Conservation (phyloP, 2,113 vertebrate genomes). For the Ceratotherium simum region DNA sequence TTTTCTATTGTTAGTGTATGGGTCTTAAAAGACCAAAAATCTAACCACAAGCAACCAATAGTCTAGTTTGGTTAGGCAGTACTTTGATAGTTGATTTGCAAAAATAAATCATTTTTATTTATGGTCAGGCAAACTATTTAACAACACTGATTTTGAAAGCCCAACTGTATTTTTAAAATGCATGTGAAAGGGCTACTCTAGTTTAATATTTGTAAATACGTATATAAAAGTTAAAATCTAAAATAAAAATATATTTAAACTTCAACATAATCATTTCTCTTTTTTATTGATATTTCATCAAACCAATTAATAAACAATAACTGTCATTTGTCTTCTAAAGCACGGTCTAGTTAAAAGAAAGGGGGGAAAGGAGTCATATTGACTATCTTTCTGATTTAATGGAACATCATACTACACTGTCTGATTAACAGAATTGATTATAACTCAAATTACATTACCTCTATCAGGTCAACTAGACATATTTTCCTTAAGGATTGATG, state of each 20-base stretch:
- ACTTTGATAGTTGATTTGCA: conserved; percentile 49
- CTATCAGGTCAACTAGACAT: not conserved
- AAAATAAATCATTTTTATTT: conserved; percentile 67
- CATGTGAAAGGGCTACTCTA: not conserved
- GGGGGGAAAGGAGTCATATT: not conserved
- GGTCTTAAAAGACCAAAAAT: no score
- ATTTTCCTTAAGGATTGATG: conserved; percentile 17
- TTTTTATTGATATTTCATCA: conserved; percentile 42
- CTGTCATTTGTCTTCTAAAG: not conserved
- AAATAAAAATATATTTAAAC: conserved; percentile 35
- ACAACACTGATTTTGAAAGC: conserved; percentile 59
- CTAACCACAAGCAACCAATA: conserved; percentile 72
- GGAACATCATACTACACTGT: not conserved
- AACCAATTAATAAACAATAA: not conserved
- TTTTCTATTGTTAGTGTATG: conserved; percentile 84
- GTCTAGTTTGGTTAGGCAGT: conserved; percentile 63
- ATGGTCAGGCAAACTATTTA: conserved; percentile 57
- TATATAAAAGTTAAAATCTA: conserved; percentile 29
- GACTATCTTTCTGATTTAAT: conserved; percentile 37
- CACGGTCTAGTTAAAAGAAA: conserved; percentile 8
- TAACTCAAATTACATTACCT: not conserved
- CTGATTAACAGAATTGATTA: conserved; percentile 31
- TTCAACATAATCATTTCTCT: conserved; percentile 12
- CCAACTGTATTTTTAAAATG: not conserved
- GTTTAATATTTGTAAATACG: not conserved